These are phyloP conservation scores for Etheostoma nigrum DNA, from an alignment of 2,797 vertebrate genomes.

Conservation along the genomic window DNA sequence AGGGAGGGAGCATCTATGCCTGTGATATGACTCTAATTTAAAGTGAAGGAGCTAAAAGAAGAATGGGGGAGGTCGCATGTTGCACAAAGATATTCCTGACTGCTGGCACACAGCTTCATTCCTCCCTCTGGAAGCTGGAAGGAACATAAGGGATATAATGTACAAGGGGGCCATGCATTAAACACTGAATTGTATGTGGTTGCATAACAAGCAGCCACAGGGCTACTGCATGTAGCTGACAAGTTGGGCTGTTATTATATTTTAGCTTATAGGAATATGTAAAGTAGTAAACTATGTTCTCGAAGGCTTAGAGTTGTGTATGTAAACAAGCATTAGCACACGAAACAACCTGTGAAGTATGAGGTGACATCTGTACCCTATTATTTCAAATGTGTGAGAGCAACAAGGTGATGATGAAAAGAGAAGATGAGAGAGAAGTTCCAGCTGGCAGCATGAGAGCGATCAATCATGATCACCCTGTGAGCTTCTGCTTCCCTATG, in stretches of 20 bases:
- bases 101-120: slow-evolving; percentile 25
- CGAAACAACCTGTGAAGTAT: slow-evolving; percentile 14
- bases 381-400: slow-evolving; percentile 14
- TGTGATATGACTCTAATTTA: slow-evolving; percentile 77
- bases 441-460: slow-evolving; percentile 69
- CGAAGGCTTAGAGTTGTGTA: neutral
- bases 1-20: slow-evolving; percentile 34
- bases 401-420: slow-evolving; percentile 57
- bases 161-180: slow-evolving; percentile 1
- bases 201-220: slow-evolving; percentile 48
- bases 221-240: slow-evolving; percentile 19
- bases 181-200: slow-evolving; percentile 12
- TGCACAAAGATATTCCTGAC: slow-evolving; percentile 62
- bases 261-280: slow-evolving; percentile 49
- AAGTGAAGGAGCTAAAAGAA: slow-evolving; percentile 77
- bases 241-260: slow-evolving; percentile 28
- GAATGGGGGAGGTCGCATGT: slow-evolving; percentile 53
- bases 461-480: slow-evolving; percentile 71
- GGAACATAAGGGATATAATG: slow-evolving; percentile 27
- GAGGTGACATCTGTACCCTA: slow-evolving; percentile 8
- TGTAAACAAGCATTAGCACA: neutral
- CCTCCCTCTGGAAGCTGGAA: slow-evolving; percentile 23
- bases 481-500: slow-evolving; percentile 54
- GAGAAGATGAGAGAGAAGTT: slow-evolving; percentile 70
- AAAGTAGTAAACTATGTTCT: slow-evolving; percentile 30